Conservation (phyloP, 2,888 invertebrate genomes). For the Icerya purchasi region DNA sequence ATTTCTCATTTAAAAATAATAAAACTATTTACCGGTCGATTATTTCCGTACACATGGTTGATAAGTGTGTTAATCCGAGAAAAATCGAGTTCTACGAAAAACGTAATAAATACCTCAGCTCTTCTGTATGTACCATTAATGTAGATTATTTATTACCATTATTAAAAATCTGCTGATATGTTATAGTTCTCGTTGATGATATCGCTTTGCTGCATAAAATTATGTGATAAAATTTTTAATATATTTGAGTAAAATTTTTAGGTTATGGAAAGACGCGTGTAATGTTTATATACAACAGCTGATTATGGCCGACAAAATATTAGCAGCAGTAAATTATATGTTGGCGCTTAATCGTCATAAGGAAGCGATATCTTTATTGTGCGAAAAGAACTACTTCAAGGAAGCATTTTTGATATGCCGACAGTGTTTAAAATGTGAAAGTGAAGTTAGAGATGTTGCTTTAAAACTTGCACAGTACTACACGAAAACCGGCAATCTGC, state of each 20-base stretch:
- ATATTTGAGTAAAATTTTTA: constrained; percentile 24
- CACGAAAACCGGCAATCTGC: neutral
- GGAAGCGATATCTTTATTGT: constrained; percentile 27
- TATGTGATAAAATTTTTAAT: too few species aligned
- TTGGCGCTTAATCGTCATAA: constrained; percentile 22
- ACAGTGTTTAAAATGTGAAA: constrained; percentile 1
- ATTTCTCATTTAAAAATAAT: too few species aligned
- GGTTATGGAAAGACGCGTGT: constrained; percentile 35
- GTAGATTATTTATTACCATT: constrained; percentile 5
- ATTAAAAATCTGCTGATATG: neutral
- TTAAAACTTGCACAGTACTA: neutral
- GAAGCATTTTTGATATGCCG: constrained; percentile 24
- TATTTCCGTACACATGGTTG: too few species aligned
- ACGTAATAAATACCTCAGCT: too few species aligned
- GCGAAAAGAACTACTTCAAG: constrained; percentile 23
- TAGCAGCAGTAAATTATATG: constrained; percentile 27
- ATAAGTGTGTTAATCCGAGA: too few species aligned
- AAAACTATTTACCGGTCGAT: too few species aligned
- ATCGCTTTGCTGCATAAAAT: too few species aligned
- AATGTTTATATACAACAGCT: constrained; percentile 35
- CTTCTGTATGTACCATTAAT: too few species aligned
- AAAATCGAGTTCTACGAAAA: too few species aligned
- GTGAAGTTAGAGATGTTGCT: neutral
- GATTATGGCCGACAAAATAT: constrained; percentile 28
- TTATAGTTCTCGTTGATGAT: too few species aligned